Percentiles rank a stretch among this genome's conserved stretches.
Conservation (phyloP, 2,888 invertebrate species). For the Eupithecia inturbata region DNA sequence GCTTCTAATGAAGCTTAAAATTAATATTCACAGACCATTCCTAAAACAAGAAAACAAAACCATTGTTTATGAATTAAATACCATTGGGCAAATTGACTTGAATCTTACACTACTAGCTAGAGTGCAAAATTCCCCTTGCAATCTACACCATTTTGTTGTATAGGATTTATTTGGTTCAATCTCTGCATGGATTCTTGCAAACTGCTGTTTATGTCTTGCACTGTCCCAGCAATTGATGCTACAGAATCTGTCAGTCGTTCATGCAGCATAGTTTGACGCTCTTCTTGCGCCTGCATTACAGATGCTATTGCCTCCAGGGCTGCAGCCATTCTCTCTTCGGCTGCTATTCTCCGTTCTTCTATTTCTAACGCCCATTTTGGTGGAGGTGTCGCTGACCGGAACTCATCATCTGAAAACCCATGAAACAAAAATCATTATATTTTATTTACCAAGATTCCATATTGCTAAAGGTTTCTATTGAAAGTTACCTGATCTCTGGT, state of each 20-base stretch:
- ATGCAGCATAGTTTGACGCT: constrained; percentile 61
- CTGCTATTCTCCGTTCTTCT: constrained; percentile 70
- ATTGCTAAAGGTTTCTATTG: neutral
- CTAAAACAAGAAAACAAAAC: constrained; percentile 8
- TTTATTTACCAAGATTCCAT: neutral
- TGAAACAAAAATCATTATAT: neutral
- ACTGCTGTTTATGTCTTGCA: constrained; percentile 69
- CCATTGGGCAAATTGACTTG: neutral
- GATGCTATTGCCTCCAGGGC: constrained; percentile 68
- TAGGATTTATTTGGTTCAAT: constrained; percentile 54
- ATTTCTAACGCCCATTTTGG: constrained; percentile 74
- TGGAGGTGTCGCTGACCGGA: constrained; percentile 58
- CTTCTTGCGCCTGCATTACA: constrained; percentile 65
- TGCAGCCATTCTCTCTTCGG: constrained; percentile 71
- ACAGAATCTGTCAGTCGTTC: constrained; percentile 66
- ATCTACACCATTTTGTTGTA: constrained; percentile 54
- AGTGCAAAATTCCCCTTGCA: constrained; percentile 60
- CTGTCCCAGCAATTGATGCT: constrained; percentile 63
- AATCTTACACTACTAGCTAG: constrained; percentile 36
- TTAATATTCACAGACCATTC: neutral
- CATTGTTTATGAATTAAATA: neutral
- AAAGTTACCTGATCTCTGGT: constrained; percentile 18
- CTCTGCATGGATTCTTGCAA: constrained; percentile 67
- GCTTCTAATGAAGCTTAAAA: neutral
- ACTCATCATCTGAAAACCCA: constrained; percentile 58